phyloP scores from a whole-genome alignment of 2,113 vertebrate species.

The Nothocercus julius region DNA sequence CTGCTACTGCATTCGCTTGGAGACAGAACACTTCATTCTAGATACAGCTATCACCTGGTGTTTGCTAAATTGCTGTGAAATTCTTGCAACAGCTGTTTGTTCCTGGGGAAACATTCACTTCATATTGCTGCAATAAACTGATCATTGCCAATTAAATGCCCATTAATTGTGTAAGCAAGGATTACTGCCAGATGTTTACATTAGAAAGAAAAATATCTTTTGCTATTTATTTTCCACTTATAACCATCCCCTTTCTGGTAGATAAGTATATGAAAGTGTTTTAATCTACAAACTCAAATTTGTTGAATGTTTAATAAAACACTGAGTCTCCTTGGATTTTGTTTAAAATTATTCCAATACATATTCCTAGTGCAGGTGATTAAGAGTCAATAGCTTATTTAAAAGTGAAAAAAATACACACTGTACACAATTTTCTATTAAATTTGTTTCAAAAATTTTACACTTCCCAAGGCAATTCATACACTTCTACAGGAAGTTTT shows the following conservation, averaged over 20 bases:
- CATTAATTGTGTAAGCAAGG: constrained; percentile 97
- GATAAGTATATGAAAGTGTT: constrained; percentile 60
- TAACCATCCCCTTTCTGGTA: constrained; percentile 67
- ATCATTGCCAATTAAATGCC: constrained; percentile 99
- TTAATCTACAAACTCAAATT: constrained; percentile 42
- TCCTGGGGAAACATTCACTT: constrained; percentile 89
- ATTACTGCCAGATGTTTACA: constrained; percentile 96
- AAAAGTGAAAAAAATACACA: background rate
- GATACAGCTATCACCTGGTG: constrained; percentile 84
- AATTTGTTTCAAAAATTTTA: background rate
- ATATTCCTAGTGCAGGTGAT: background rate
- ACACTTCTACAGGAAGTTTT: background rate
- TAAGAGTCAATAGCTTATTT: background rate
- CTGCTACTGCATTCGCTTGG: constrained; percentile 18
- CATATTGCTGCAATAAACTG: constrained; percentile 93
- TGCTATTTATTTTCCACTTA: constrained; percentile 83
- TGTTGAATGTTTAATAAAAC: constrained; percentile 60
- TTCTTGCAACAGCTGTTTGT: constrained; percentile 94
- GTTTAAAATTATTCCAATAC: background rate
- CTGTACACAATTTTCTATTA: background rate
- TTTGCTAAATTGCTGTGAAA: constrained; percentile 86
- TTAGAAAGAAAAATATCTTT: constrained; percentile 90
- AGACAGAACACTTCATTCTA: constrained; percentile 73
- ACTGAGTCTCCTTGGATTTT: background rate
- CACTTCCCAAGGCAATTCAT: background rate